Evolutionary conservation across 2,888 invertebrate species (phyloP).

Genomic region (Chironomus tentans): DNA sequence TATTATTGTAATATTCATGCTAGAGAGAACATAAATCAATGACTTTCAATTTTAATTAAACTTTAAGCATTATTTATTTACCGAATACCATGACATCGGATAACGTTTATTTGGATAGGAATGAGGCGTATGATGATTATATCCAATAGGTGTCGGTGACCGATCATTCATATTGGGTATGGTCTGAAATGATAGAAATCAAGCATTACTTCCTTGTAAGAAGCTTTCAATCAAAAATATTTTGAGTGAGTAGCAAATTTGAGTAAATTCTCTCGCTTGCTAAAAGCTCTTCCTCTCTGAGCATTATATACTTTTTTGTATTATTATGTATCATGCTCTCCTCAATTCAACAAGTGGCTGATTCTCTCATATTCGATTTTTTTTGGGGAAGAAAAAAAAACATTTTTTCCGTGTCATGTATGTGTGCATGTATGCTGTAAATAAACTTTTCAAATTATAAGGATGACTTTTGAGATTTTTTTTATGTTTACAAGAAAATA

Average conservation of each 20-base stretch:
- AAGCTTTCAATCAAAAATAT: background rate
- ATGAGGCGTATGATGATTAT: background rate
- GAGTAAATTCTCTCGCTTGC: background rate
- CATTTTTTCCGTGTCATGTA: too few relatives aligned
- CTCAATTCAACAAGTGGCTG: background rate
- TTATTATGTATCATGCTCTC: background rate
- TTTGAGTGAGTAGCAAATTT: background rate
- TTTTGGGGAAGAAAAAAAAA: background rate
- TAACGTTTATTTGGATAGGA: background rate
- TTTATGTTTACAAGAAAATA: too few relatives aligned
- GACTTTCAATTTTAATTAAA: background rate
- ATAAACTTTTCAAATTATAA: too few relatives aligned
- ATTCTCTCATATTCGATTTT: background rate
- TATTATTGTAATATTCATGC: slow-evolving; percentile 14
- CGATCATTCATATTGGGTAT: background rate
- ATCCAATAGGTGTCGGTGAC: slow-evolving; percentile 17
- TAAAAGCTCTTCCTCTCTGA: background rate
- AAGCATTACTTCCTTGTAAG: background rate
- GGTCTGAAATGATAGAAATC: background rate
- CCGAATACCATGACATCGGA: slow-evolving; percentile 17
- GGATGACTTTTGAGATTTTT: too few relatives aligned
- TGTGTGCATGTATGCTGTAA: too few relatives aligned
- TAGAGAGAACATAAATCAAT: background rate
- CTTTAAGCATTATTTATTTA: background rate
- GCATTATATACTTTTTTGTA: too few relatives aligned